Percentiles rank a stretch among this genome's conserved stretches.
Evolutionary conservation across 1,140 invertebrate genomes (phyloP).

Genomic region (Globodera rostochiensis): DNA sequence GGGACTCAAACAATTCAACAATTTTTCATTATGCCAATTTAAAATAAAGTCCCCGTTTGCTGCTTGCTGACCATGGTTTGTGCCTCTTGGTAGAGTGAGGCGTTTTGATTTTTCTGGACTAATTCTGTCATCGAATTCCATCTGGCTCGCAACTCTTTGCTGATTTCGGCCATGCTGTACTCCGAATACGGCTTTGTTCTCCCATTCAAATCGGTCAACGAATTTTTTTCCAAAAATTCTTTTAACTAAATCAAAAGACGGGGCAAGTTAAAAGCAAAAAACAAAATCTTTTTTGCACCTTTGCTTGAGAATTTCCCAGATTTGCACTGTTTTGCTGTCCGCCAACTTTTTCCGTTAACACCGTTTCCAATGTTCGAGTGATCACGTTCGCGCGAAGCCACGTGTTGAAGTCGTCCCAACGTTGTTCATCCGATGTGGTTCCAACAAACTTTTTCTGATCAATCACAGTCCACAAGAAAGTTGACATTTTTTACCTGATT

Average conservation of each 20-base stretch:
- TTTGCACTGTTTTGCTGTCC: not conserved
- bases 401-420: not conserved
- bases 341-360: not conserved
- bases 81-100: not conserved
- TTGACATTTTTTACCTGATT: not conserved
- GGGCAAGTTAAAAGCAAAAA: too few species aligned
- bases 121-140: not conserved
- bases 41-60: not conserved
- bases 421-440: not conserved
- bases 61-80: not conserved
- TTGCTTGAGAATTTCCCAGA: not conserved
- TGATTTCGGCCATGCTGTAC: not conserved
- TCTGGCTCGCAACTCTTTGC: not conserved
- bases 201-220: not conserved
- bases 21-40: too few species aligned
- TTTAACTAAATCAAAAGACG: not conserved
- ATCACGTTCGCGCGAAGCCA: not conserved
- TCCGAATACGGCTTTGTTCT: not conserved
- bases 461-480: too few species aligned
- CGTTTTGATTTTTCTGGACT: not conserved
- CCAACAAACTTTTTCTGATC: too few species aligned
- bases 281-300: not conserved
- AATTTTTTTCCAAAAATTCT: not conserved
- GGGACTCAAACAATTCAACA: too few species aligned
- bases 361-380: not conserved